Evolutionary conservation across 2,888 invertebrate species (phyloP).

Genomic region (Spilarctia lutea): DNA sequence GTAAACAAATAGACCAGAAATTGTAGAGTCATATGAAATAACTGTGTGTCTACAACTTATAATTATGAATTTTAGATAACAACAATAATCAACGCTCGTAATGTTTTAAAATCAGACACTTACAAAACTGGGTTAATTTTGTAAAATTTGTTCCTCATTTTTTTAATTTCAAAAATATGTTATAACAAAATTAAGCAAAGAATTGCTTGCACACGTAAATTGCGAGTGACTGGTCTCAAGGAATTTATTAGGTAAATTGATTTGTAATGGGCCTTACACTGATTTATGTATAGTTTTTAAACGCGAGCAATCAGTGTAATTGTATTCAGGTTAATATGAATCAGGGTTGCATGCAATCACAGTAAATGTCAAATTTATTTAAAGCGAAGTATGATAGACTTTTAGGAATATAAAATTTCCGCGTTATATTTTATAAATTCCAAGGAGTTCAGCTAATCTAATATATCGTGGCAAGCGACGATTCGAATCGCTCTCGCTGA

Average conservation of each 20-base stretch:
- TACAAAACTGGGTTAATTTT: not conserved
- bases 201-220: not conserved
- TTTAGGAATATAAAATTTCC: too few relatives aligned
- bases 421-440: too few relatives aligned
- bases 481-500: too few relatives aligned
- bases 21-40: not conserved
- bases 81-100: too few relatives aligned
- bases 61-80: not conserved
- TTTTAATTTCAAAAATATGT: not conserved
- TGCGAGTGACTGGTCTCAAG: not conserved
- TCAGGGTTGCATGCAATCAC: not conserved
- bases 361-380: slow-evolving; percentile 8
- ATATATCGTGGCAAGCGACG: too few relatives aligned
- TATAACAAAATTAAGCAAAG: not conserved
- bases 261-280: not conserved
- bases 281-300: slow-evolving; percentile 6
- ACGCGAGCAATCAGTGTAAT: not conserved
- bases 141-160: not conserved
- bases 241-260: not conserved
- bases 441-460: too few relatives aligned
- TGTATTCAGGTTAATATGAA: not conserved
- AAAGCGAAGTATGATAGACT: not conserved
- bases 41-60: not conserved
- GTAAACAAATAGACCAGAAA: too few relatives aligned
- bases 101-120: not conserved